Base-by-base conservation (phyloP, 2,113 vertebrate genomes). In the Hemibagrus wyckioides region DNA sequence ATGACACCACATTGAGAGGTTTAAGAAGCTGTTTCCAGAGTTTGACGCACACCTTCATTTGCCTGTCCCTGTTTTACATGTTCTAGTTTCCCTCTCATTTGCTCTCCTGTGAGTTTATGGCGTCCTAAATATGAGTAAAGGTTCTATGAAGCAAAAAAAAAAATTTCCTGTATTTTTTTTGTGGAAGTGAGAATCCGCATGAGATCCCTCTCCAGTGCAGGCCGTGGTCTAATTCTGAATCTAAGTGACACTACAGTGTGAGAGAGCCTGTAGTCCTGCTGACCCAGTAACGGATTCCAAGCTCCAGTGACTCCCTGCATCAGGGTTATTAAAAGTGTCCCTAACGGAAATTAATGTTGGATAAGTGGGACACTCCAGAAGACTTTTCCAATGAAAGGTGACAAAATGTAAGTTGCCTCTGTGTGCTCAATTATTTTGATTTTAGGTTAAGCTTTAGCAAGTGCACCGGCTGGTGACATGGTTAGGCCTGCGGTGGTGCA, bases 341-440 rank as follows among this genome's bases (percentile, higher is more conserved):
- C 79, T 39, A 80, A 80, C 57, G 0, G 2, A 79, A 10, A 54
- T 21, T 56, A 1, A 36, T 11, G 17, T 41, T 0, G 36, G 54
- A 59, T 41, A 81, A 15, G 56, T 59, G 23, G 54, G 79, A 39
- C 52, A 41, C 9, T 80, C 33, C 52, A 39, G 33, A 57, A 25
- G 30, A 57, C 21, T 30, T 52, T 52, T 33, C 33, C 33, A 54
- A 33, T 15, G 11, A 81, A 56, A 59, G 56, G 54, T 36, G 54
- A 57, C 79, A 80, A 56, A 50, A 80, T 54, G 19, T 5, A 59
- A 80, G 33, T 50, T 83, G 41, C 21, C 71, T 65, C 1, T 44
- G 71, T n/a, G 41, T 54, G 23, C 69, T 56, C 63, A 84, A 81
- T 88, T 85, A 90, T 83, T 88, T 88, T 17, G 73, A 90, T 88